These are phyloP conservation scores for Archips xylosteana DNA, from an alignment of 2,888 invertebrate genomes.

Conservation along the genomic window DNA sequence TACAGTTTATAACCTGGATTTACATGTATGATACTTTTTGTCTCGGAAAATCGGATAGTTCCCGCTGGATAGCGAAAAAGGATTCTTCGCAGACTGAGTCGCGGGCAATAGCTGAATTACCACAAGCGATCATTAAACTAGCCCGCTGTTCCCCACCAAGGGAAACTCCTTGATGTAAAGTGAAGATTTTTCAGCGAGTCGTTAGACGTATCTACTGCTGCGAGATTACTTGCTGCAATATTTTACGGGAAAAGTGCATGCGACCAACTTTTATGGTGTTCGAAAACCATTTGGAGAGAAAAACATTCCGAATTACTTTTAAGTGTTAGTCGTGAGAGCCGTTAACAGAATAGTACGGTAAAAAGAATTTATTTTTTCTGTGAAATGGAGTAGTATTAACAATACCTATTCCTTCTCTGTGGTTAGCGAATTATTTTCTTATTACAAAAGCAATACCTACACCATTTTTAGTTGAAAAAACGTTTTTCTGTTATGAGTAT, in stretches of 20 bases:
- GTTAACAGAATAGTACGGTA: not conserved
- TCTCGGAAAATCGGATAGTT: no score
- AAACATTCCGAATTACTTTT: not conserved
- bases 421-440: no score
- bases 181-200: not conserved
- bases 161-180: not conserved
- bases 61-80: no score
- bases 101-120: no score
- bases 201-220: conserved; percentile 3
- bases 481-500: no score
- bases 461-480: no score
- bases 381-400: not conserved
- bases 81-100: no score
- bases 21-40: no score
- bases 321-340: not conserved
- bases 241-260: conserved; percentile 2
- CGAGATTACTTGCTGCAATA: not conserved
- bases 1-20: no score
- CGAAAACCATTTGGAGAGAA: conserved; percentile 8
- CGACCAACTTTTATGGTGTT: not conserved
- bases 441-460: no score
- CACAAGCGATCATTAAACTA: not conserved
- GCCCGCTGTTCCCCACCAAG: not conserved
- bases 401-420: no score
- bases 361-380: not conserved